Base-by-base conservation (phyloP, 2,113 vertebrate genomes). In the Neoarius graeffei region DNA sequence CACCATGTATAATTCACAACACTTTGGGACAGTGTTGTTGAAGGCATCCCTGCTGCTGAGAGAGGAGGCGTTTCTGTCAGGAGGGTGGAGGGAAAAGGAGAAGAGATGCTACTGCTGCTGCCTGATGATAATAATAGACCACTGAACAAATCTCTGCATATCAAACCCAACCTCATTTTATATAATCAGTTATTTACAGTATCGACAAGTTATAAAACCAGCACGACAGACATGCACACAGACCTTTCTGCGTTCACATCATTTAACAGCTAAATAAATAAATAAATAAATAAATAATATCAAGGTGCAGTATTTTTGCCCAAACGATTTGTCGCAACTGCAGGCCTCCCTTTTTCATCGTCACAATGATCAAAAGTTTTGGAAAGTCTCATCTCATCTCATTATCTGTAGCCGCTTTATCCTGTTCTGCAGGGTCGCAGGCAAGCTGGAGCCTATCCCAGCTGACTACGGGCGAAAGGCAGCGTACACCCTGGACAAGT, bases 101-200 rank as follows among this genome's bases (percentile, higher is more conserved):
- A 13, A 23, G 69, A 30, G 23, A 48, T 74, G 71, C 71, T 74
- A 35, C 71, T 73, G 35, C 35, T 84, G 83, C 71, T 85, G 27
- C 52, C 11, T 23, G 57, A 56, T 30, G 48, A 69, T 81, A 67
- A 80, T 86, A 86, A 81, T 81, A 81, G 76, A 14, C 79, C 60
- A 42, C n/a, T 56, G n/a, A 60, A 56, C 48, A 66, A 66, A 86
- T 67, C 59, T 80, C 74, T 67, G 62, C 19, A 64, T 15, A 60
- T 60, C 17, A 74, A 85, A 17, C 69, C 56, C 84, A 81, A 27
- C 76, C 57, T 35, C 56, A 7, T 11, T 60, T 60, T 81, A 81
- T 59, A 42, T 20, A 35, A 60, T 7, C 5, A 42, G 80, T 11
- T 81, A 20, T 59, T 42, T 30, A 25, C 25, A 54, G 54, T 79